phyloP scores from a whole-genome alignment of 2,797 vertebrate genomes.

The Gadopsis marmoratus region DNA sequence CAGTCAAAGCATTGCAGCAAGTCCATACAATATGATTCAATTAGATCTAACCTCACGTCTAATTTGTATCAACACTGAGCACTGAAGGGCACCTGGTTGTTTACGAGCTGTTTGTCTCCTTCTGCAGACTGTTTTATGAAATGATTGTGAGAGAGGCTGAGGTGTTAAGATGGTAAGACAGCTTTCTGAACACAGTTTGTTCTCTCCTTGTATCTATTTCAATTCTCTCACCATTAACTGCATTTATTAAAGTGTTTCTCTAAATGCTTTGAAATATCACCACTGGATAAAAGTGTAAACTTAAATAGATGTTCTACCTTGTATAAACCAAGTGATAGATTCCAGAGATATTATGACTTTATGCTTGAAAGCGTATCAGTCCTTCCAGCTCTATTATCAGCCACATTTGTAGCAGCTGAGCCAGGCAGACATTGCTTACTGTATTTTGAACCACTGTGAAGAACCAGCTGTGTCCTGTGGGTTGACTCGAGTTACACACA shows the following conservation, averaged over 20 bases:
- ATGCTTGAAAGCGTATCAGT: conserved; percentile 13
- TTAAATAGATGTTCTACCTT: neutral
- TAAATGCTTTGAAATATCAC: conserved; percentile 11
- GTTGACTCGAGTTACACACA: conserved; percentile 69
- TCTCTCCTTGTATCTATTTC: conserved; percentile 13
- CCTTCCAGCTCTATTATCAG: conserved; percentile 21
- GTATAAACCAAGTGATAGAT: conserved; percentile 16
- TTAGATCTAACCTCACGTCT: conserved; percentile 8
- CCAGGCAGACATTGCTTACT: conserved; percentile 29
- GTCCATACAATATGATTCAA: neutral
- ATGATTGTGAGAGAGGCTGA: neutral
- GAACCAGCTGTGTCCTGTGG: conserved; percentile 65
- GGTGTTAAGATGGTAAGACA: neutral
- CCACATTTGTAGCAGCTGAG: conserved; percentile 56
- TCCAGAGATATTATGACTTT: conserved; percentile 23
- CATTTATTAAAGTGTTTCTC: conserved; percentile 11
- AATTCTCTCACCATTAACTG: conserved; percentile 3
- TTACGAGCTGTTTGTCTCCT: conserved; percentile 11
- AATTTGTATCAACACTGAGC: conserved; percentile 3
- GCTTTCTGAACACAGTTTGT: conserved; percentile 3
- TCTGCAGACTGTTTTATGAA: conserved; percentile 6
- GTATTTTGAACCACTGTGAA: conserved; percentile 38
- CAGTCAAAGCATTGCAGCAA: conserved; percentile 1
- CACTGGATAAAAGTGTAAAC: neutral
- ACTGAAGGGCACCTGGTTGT: conserved; percentile 5